Percentiles rank a stretch among this genome's conserved stretches.
These are phyloP conservation scores for Yponomeuta cagnagella DNA, from an alignment of 2,888 invertebrate species.

Conservation along the genomic window DNA sequence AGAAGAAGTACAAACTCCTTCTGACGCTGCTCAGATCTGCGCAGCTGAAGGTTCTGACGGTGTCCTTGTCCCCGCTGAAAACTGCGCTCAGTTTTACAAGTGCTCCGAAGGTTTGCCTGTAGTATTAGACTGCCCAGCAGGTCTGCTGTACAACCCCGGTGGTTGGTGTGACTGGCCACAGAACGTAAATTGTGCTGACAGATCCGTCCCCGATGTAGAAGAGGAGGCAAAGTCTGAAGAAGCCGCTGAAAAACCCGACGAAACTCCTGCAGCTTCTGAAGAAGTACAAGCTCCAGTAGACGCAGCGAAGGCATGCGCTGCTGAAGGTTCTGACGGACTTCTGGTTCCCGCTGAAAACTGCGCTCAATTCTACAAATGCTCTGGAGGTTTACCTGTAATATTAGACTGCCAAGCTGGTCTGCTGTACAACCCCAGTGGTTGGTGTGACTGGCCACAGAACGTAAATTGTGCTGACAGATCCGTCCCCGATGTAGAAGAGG, in stretches of 20 bases:
- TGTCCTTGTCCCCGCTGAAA: slow-evolving; percentile 58
- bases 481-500: not conserved
- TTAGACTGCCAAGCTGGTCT: not conserved
- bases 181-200: not conserved
- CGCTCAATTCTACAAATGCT: slow-evolving; percentile 79
- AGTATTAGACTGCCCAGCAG: not conserved
- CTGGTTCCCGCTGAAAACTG: slow-evolving; percentile 75
- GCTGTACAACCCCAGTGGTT: slow-evolving; percentile 20
- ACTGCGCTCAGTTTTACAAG: slow-evolving; percentile 79
- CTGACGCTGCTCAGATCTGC: slow-evolving; percentile 57
- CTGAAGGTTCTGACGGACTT: slow-evolving; percentile 53
- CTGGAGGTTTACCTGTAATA: slow-evolving; percentile 49
- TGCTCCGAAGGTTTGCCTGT: slow-evolving; percentile 68
- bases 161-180: slow-evolving; percentile 8
- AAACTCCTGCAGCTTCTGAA: not conserved
- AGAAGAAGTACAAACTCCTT: not conserved
- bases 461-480: slow-evolving; percentile 58
- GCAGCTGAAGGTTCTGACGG: slow-evolving; percentile 51
- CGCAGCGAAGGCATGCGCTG: slow-evolving; percentile 63
- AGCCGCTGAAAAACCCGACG: not conserved
- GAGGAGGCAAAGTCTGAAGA: not conserved
- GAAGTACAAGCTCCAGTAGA: not conserved
- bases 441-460: slow-evolving; percentile 74
- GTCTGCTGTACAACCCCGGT: not conserved
- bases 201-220: not conserved